These are phyloP conservation scores for Coregonus sp. DNA, from an alignment of 2,797 vertebrate species.

Conservation along the genomic window DNA sequence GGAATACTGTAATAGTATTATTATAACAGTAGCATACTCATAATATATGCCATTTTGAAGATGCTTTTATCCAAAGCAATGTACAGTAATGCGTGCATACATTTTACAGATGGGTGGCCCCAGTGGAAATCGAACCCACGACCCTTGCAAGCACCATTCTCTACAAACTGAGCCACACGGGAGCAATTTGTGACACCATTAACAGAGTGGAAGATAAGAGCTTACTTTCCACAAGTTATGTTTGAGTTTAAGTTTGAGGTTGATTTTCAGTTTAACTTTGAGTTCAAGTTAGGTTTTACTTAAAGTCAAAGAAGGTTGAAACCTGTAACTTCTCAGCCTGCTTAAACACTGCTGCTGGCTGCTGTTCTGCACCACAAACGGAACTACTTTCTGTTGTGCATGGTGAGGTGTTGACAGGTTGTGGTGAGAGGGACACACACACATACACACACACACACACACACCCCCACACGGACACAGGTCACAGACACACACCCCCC, in stretches of 20 bases:
- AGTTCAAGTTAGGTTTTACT: not conserved
- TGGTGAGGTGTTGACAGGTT: not conserved
- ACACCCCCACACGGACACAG: too few relatives aligned
- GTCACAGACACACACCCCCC: too few relatives aligned
- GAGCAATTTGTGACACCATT: not conserved
- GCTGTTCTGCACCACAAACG: not conserved
- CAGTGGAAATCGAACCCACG: too few relatives aligned
- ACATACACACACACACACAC: not conserved
- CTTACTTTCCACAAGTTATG: not conserved
- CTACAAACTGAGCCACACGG: too few relatives aligned
- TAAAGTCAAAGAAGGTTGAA: not conserved
- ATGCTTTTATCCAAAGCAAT: too few relatives aligned
- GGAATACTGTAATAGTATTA: not conserved
- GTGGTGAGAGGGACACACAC: not conserved
- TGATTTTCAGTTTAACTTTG: too few relatives aligned
- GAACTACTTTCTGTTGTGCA: not conserved
- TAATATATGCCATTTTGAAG: too few relatives aligned
- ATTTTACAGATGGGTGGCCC: too few relatives aligned
- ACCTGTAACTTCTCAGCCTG: not conserved
- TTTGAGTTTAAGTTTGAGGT: not conserved
- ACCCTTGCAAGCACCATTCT: too few relatives aligned
- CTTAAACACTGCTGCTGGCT: not conserved
- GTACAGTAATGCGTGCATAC: too few relatives aligned
- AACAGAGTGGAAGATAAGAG: not conserved
- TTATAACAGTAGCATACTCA: not conserved